Evolutionary conservation across 2,888 invertebrate genomes (phyloP), one percentile per base, ranked within the genome.

Genomic region (Trachelus tabidus): DNA sequence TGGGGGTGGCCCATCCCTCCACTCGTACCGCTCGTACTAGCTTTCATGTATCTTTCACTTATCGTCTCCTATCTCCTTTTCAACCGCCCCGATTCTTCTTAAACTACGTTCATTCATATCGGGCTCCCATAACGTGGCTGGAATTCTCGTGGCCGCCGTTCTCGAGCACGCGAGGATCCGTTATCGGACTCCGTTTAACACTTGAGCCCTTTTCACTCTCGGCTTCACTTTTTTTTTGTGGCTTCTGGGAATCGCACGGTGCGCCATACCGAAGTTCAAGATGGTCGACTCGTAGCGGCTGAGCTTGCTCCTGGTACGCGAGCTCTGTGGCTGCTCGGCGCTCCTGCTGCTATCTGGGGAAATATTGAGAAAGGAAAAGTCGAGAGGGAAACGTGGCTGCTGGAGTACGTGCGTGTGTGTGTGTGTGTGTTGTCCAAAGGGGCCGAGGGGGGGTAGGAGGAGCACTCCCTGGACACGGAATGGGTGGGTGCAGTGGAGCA

Each of bases 21-120:
- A 56, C 23, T 56, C 23, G 40, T 15, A 23, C 23, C 40, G 15
- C 15, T 40, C 15, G 40, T 12, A 40, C 40, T 56, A 23, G 40
- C 23, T 23, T 23, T 56, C 40, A 23, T 30, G 11, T 30, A 34
- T 71, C 6, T 71, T 71, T 71, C 15, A 30, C 31, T 71, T 71
- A 31, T 37, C 77, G 71, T 73, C 75, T 40, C 73, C 75, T 56
- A 30, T 76, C 34, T 12, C n/a, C 73, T 56, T 34, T 33, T 34
- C 3, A 30, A 23, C 30, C 34, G 34, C 6, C 40, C 35, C 75
- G 40, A 23, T 56, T 4, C 40, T 40, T 9, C 9, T 23, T 9
- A 56, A 56, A 23, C 15, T 6, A 6, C 40, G 40, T 23, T 56
- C 71, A 33, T 15, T 31, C 71, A 71, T 71, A 31, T 31, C 71